These are phyloP conservation scores for Clarias batrachus DNA, from an alignment of 2,113 vertebrate species.

Conservation along the genomic window DNA sequence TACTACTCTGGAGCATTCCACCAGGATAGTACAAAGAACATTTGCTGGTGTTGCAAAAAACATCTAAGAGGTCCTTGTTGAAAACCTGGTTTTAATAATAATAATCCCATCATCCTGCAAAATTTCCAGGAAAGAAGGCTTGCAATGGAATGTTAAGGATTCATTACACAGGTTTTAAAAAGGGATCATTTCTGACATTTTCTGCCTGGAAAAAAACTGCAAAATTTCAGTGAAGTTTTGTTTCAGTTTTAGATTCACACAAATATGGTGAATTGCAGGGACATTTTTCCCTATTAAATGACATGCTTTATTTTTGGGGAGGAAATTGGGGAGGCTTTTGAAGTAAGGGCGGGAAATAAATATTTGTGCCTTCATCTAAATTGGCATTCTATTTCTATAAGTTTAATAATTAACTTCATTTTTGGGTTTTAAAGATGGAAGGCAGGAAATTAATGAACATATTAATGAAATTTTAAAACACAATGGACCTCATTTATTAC, in stretches of 20 bases:
- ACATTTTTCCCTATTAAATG: conserved; percentile 11
- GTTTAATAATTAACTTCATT: neutral
- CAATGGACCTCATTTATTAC: neutral
- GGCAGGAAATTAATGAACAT: neutral
- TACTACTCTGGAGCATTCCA: conserved; percentile 56
- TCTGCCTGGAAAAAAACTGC: neutral
- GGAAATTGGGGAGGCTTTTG: neutral
- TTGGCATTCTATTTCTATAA: neutral
- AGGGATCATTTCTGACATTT: conserved; percentile 7
- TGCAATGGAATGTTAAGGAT: conserved; percentile 40
- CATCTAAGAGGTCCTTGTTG: conserved; percentile 55
- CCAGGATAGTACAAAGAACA: conserved; percentile 61
- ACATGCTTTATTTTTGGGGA: neutral
- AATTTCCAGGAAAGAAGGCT: conserved; percentile 11
- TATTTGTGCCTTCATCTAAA: neutral
- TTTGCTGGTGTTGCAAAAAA: conserved; percentile 48
- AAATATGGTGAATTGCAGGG: conserved; percentile 10
- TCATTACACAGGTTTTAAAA: conserved; percentile 35
- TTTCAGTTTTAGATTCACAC: conserved; percentile 36
- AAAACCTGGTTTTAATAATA: conserved; percentile 56
- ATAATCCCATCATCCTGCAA: conserved; percentile 56
- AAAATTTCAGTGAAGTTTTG: conserved; percentile 21
- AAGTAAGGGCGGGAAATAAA: neutral
- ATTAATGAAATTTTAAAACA: neutral
- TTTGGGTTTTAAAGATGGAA: neutral